A percentile compares a stretch with the other conserved stretches of the same genome.
These are phyloP conservation scores for Otolemur garnettii DNA, from an alignment of 2,113 vertebrate species.

Conservation along the genomic window DNA sequence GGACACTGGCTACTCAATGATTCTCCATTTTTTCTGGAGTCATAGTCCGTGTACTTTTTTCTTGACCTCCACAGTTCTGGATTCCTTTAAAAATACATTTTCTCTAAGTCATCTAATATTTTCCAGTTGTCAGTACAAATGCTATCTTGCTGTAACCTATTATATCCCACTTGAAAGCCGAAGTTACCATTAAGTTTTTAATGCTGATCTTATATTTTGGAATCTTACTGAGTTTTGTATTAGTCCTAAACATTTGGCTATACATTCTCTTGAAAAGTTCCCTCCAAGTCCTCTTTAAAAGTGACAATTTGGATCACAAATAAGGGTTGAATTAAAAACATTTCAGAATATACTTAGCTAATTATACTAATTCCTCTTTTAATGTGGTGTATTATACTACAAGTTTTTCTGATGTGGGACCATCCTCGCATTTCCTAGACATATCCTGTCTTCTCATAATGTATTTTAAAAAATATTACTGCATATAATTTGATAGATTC, in stretches of 20 bases:
- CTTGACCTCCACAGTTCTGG: neutral
- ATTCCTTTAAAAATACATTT: neutral
- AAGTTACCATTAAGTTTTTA: neutral
- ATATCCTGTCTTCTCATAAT: neutral
- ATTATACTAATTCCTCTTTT: neutral
- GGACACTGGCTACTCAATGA: too few relatives aligned
- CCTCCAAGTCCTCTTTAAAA: neutral
- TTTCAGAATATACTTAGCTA: neutral
- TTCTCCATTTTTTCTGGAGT: too few relatives aligned
- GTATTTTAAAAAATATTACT: neutral
- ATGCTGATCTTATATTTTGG: neutral
- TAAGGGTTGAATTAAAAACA: neutral
- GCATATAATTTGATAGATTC: neutral
- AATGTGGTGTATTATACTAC: neutral
- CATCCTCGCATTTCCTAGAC: neutral
- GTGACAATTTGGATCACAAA: neutral
- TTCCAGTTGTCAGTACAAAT: neutral
- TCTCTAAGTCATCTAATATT: neutral
- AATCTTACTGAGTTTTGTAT: neutral
- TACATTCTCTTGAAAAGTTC: neutral
- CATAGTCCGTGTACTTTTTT: neutral
- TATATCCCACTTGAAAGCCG: neutral
- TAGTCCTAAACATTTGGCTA: neutral
- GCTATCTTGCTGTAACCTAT: neutral
- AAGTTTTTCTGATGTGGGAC: neutral